Percentiles rank a stretch among this genome's conserved stretches.
phyloP scores from a whole-genome alignment of 2,113 vertebrate species.

The Lasiurus borealis region DNA sequence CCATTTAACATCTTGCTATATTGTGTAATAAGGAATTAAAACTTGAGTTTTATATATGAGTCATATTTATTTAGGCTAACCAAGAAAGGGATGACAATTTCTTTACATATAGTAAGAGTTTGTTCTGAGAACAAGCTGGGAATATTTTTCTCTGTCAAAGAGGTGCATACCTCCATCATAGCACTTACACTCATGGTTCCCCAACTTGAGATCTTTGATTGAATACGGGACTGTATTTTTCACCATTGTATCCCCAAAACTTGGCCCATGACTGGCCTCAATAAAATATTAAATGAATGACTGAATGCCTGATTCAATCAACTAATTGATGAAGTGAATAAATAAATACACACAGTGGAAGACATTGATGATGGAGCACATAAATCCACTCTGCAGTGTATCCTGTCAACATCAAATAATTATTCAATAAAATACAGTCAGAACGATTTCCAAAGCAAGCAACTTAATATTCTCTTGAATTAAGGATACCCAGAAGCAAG shows the following conservation, averaged over 20 bases:
- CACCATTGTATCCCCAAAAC: not conserved
- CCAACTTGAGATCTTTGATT: not conserved
- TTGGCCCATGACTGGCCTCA: not conserved
- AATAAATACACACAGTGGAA: not conserved
- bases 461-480: not conserved
- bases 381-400: not conserved
- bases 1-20: not conserved
- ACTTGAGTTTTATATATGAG: not conserved
- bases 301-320: constrained; percentile 19
- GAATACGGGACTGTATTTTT: not conserved
- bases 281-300: constrained; percentile 30
- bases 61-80: not conserved
- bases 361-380: not conserved
- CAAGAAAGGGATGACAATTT: not conserved
- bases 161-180: not conserved
- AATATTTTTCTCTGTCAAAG: not conserved
- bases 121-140: not conserved
- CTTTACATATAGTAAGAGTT: not conserved
- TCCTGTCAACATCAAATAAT: constrained; percentile 34
- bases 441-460: not conserved
- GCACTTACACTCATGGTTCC: no score
- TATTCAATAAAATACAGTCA: not conserved
- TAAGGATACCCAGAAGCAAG: not conserved
- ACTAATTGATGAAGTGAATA: not conserved
- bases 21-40: constrained; percentile 49